phyloP scores from a whole-genome alignment of 2,113 vertebrate genomes.

The Antechinus stuartii region DNA sequence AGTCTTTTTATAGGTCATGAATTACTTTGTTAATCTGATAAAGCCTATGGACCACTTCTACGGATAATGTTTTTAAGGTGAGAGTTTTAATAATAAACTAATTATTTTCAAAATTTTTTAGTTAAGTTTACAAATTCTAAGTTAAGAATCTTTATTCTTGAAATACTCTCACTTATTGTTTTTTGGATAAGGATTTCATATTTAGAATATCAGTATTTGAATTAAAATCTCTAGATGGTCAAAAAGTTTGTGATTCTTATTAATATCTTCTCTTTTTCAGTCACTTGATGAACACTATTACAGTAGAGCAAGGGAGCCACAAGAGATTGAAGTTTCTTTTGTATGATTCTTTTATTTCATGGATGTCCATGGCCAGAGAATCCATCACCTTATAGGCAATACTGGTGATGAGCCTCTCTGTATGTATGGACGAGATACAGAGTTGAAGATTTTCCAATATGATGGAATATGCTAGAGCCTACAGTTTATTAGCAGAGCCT shows the following conservation, averaged over 20 bases:
- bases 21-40: neutral
- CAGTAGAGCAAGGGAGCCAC: neutral
- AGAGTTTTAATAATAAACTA: neutral
- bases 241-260: neutral
- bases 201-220: neutral
- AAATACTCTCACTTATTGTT: too few relatives aligned
- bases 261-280: neutral
- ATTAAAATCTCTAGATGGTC: neutral
- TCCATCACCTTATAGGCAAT: neutral
- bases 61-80: neutral
- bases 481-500: neutral
- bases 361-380: neutral
- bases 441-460: neutral
- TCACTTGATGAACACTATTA: neutral
- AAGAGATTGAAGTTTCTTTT: neutral
- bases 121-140: too few relatives aligned
- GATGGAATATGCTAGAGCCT: neutral
- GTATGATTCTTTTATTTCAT: neutral
- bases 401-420: neutral
- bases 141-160: too few relatives aligned
- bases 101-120: neutral
- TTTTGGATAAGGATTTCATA: neutral
- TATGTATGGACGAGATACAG: neutral
- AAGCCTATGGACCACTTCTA: too few relatives aligned
- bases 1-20: too few relatives aligned